Percentiles rank a stretch among this genome's conserved stretches.
Evolutionary conservation across 1,140 invertebrate species (phyloP).

Genomic region (Pantala flavescens): DNA sequence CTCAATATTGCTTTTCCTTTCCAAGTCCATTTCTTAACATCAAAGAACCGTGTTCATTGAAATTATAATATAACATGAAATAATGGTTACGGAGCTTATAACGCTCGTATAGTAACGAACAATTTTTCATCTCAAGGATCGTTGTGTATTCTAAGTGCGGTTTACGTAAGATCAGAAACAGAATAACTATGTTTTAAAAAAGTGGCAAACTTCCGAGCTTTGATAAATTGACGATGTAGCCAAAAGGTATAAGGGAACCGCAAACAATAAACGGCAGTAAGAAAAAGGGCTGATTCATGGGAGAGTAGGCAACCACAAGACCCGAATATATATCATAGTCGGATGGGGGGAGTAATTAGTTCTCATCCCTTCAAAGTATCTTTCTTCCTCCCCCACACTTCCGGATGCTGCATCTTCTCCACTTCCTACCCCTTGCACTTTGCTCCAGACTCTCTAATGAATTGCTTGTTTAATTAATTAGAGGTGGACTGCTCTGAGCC

Average conservation of each 20-base stretch:
- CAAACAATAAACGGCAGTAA: neutral
- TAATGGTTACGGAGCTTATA: too few species aligned
- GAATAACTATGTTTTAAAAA: too few species aligned
- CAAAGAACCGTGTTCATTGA: too few species aligned
- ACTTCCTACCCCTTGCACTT: neutral
- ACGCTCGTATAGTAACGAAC: too few species aligned
- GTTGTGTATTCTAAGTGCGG: too few species aligned
- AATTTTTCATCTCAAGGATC: too few species aligned
- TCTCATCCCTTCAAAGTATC: neutral
- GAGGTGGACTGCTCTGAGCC: neutral
- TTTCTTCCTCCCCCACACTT: neutral
- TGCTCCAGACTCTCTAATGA: slow-evolving; percentile 3
- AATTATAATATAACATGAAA: too few species aligned
- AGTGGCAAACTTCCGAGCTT: too few species aligned
- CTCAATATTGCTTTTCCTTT: too few species aligned
- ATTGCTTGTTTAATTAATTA: slow-evolving; percentile 11
- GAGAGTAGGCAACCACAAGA: neutral
- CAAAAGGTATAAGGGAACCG: neutral
- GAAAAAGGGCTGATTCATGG: neutral
- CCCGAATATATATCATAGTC: neutral
- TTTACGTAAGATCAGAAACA: too few species aligned
- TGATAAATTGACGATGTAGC: neutral
- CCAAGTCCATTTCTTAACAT: too few species aligned
- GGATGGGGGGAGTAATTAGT: neutral
- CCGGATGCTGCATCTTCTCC: neutral